Conservation (phyloP, 2,113 vertebrate species). For the Acrocephalus arundinaceus region DNA sequence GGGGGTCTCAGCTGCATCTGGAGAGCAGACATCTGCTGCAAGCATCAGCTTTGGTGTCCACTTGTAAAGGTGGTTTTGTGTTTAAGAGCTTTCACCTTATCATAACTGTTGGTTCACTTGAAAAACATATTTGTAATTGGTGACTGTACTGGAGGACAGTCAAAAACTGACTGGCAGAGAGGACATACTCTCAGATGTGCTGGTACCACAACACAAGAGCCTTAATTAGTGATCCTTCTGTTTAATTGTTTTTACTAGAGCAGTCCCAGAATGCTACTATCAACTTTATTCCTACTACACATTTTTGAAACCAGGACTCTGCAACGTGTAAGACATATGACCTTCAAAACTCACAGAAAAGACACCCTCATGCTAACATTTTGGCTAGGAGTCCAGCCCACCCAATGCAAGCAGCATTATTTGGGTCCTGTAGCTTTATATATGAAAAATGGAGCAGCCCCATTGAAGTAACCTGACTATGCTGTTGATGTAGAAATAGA, state of each 20-base stretch:
- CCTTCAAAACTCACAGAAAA: background rate
- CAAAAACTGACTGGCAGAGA: background rate
- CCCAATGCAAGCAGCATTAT: background rate
- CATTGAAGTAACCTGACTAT: background rate
- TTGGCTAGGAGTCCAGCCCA: background rate
- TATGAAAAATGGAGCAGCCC: background rate
- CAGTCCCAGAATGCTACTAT: background rate
- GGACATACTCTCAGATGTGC: background rate
- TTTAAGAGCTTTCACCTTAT: background rate
- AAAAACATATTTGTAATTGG: background rate
- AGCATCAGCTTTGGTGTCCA: background rate
- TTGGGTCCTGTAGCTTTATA: background rate
- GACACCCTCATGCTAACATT: background rate
- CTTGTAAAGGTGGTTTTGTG: background rate
- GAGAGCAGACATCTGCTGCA: background rate
- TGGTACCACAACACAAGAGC: background rate
- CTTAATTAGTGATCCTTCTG: background rate
- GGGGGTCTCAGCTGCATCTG: accelerated
- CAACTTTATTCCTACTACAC: background rate
- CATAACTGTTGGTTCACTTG: background rate
- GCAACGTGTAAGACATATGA: background rate
- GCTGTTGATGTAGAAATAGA: background rate
- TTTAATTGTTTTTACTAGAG: background rate
- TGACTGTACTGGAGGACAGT: background rate
- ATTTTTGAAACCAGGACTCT: background rate